These are phyloP conservation scores for Catocala sponsa DNA, from an alignment of 2,888 invertebrate species.

Conservation along the genomic window DNA sequence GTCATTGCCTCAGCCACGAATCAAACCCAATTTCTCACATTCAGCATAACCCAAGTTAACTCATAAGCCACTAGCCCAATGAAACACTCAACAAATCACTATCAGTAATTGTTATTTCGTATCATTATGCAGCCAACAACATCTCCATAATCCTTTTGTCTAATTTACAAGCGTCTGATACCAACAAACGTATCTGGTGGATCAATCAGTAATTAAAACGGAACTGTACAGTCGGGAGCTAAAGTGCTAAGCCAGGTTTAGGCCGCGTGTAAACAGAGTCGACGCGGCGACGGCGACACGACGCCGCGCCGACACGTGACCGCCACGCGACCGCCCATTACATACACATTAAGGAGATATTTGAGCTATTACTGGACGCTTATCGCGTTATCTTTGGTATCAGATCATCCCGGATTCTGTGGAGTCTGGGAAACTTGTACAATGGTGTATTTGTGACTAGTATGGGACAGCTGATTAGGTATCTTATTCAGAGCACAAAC, in stretches of 20 bases:
- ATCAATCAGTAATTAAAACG: conserved; percentile 84
- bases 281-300: conserved; percentile 36
- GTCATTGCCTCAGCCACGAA: too few species aligned
- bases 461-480: conserved; percentile 12
- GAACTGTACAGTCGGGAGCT: conserved; percentile 63
- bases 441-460: conserved; percentile 17
- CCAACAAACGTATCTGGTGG: conserved; percentile 66
- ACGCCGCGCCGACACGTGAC: conserved; percentile 59
- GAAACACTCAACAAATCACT: conserved; percentile 31
- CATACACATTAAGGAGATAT: conserved; percentile 81
- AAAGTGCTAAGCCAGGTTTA: conserved; percentile 84
- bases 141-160: conserved; percentile 68
- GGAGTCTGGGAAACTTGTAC: conserved; percentile 68
- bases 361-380: conserved; percentile 77
- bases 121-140: conserved; percentile 47
- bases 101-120: conserved; percentile 50
- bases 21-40: too few species aligned
- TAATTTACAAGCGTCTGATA: conserved; percentile 73
- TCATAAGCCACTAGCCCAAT: too few species aligned
- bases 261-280: conserved; percentile 69
- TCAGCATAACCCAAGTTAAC: too few species aligned
- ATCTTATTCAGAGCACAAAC: background rate
- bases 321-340: conserved; percentile 76
- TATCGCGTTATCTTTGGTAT: conserved; percentile 81
- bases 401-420: conserved; percentile 72